Evolutionary conservation across 2,113 vertebrate genomes (phyloP).

Genomic region (Microtus oregoni): DNA sequence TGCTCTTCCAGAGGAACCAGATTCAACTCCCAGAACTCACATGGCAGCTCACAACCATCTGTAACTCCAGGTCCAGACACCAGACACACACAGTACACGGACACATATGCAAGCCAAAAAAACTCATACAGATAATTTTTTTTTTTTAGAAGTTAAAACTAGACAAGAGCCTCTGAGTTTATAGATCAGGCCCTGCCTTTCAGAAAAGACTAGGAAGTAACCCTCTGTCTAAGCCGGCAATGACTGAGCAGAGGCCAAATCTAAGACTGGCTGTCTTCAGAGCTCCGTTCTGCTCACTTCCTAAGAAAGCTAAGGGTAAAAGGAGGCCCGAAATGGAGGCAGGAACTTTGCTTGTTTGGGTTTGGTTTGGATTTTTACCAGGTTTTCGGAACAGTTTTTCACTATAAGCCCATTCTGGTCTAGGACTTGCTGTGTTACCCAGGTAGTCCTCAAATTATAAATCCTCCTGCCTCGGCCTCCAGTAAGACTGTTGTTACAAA

Average conservation of each 20-base stretch:
- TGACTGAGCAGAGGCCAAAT: slow-evolving; percentile 1
- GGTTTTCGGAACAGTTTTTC: not conserved
- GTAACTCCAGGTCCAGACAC: not conserved
- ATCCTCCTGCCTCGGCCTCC: not conserved
- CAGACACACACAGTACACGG: not conserved
- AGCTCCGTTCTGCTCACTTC: not conserved
- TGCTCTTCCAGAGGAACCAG: not conserved
- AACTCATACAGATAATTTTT: not conserved
- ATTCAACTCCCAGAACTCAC: not conserved
- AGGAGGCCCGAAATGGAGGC: not conserved
- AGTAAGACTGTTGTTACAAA: not conserved
- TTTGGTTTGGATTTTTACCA: not conserved
- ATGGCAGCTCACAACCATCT: not conserved
- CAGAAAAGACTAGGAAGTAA: not conserved
- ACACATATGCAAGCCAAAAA: not conserved
- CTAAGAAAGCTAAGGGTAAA: not conserved
- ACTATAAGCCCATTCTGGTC: not conserved
- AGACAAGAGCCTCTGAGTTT: not conserved
- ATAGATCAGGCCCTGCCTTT: not conserved
- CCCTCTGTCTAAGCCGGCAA: not conserved
- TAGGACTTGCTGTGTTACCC: not conserved
- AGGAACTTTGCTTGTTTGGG: not conserved
- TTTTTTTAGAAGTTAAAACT: not conserved
- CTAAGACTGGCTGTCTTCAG: not conserved
- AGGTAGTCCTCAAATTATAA: not conserved